These are phyloP conservation scores for Rhopalosiphum nymphaeae DNA, from an alignment of 2,888 invertebrate species.

Conservation along the genomic window DNA sequence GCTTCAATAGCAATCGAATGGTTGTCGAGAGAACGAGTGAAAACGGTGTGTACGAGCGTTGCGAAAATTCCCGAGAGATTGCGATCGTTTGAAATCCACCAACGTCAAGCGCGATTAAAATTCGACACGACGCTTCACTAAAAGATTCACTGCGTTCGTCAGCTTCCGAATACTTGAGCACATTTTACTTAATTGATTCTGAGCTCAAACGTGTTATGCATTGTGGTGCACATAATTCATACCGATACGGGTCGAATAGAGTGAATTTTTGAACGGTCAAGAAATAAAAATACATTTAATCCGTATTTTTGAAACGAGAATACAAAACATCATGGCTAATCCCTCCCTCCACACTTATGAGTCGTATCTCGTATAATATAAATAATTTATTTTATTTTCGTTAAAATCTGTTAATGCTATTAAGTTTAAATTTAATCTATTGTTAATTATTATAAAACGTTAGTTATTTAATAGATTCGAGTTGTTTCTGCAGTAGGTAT, in stretches of 20 bases:
- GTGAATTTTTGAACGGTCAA: not conserved
- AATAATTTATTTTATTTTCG: not conserved
- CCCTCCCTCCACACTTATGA: no score
- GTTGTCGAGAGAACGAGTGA: not conserved
- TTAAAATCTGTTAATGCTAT: not conserved
- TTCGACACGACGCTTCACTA: slow-evolving; percentile 8
- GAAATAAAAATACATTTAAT: not conserved
- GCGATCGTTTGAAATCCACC: not conserved
- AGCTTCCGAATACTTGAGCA: not conserved
- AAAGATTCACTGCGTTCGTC: slow-evolving; percentile 24
- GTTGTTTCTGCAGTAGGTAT: not conserved
- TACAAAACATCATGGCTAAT: not conserved
- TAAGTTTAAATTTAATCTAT: not conserved
- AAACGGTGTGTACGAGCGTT: not conserved
- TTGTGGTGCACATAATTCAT: not conserved
- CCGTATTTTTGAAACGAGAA: not conserved
- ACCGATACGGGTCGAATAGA: not conserved
- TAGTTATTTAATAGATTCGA: not conserved
- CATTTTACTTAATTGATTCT: slow-evolving; percentile 13
- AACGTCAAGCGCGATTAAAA: not conserved
- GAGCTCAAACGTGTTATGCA: not conserved
- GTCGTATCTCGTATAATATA: not conserved
- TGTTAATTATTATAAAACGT: not conserved
- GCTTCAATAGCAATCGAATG: not conserved
- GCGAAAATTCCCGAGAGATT: not conserved